These are phyloP conservation scores for Hoplodrina blanda DNA, from an alignment of 2,888 invertebrate genomes.

Conservation along the genomic window DNA sequence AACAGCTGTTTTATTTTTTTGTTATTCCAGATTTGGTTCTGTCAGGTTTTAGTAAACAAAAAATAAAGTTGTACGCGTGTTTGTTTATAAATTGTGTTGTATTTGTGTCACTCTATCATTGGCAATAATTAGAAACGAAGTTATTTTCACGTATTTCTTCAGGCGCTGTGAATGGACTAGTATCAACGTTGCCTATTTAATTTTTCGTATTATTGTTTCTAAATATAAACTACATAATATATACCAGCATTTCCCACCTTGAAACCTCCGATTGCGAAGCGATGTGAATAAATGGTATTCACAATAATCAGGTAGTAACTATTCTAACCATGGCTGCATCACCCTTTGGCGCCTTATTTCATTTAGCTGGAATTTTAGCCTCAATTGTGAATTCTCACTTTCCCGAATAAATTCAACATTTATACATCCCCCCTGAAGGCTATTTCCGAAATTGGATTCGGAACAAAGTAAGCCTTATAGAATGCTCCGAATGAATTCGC, in stretches of 20 bases:
- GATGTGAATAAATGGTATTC: constrained; percentile 15
- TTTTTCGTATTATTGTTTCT: constrained; percentile 4
- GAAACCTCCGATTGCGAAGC: constrained; percentile 15
- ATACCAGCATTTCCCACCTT: constrained; percentile 29
- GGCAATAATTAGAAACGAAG: background rate
- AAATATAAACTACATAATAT: constrained; percentile 28
- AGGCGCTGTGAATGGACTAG: background rate
- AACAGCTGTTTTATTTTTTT: too few relatives aligned
- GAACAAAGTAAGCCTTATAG: constrained; percentile 60
- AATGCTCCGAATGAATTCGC: constrained; percentile 60
- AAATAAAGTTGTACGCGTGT: too few relatives aligned
- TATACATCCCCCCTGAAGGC: constrained; percentile 43
- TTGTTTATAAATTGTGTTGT: too few relatives aligned
- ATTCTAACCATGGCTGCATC: constrained; percentile 51
- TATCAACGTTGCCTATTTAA: background rate
- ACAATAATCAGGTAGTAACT: constrained; percentile 47
- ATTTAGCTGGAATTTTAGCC: constrained; percentile 53
- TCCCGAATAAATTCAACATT: constrained; percentile 59
- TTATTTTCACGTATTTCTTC: background rate
- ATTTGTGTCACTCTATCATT: background rate
- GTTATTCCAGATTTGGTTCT: too few relatives aligned
- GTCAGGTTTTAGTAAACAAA: too few relatives aligned
- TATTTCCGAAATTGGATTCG: constrained; percentile 64
- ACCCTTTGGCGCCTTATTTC: constrained; percentile 51
- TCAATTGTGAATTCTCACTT: constrained; percentile 52